Evolutionary conservation across 1,140 invertebrate species (phyloP).

Genomic region (Platorchestia sp.): DNA sequence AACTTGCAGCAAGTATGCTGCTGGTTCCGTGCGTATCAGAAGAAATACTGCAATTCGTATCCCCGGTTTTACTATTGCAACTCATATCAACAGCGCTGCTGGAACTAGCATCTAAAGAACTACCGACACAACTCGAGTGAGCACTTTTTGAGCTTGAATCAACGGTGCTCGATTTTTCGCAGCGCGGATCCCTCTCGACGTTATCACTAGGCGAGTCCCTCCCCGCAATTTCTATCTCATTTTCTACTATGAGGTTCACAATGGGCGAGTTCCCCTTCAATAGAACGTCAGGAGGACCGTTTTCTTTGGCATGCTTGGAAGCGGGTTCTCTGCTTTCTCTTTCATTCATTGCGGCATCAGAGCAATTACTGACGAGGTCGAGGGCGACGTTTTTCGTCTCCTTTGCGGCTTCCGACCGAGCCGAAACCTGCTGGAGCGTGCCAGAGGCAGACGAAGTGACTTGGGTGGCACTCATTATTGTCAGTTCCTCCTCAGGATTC

Average conservation of each 20-base stretch:
- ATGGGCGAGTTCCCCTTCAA: slow-evolving; percentile 34
- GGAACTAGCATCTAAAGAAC: neutral
- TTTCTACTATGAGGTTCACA: slow-evolving; percentile 37
- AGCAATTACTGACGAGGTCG: neutral
- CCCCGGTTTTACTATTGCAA: neutral
- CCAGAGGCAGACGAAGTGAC: neutral
- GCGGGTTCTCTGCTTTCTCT: slow-evolving; percentile 1
- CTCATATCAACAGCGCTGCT: neutral
- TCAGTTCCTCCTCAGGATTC: neutral
- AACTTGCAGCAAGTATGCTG: neutral
- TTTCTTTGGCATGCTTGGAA: slow-evolving; percentile 23
- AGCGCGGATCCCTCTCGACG: neutral
- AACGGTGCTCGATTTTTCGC: neutral
- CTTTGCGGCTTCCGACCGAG: neutral
- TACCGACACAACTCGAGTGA: neutral
- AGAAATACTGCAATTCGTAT: neutral
- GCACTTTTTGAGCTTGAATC: neutral
- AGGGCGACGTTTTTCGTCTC: slow-evolving; percentile 2
- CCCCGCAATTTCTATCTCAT: slow-evolving; percentile 33
- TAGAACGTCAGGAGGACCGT: neutral
- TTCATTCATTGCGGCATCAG: slow-evolving; percentile 32
- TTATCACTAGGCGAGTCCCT: slow-evolving; percentile 26
- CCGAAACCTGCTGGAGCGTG: neutral
- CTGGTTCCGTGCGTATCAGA: neutral
- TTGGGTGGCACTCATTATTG: slow-evolving; percentile 17